phyloP scores from a whole-genome alignment of 1,140 invertebrate species.

The Melanaphis sacchari region DNA sequence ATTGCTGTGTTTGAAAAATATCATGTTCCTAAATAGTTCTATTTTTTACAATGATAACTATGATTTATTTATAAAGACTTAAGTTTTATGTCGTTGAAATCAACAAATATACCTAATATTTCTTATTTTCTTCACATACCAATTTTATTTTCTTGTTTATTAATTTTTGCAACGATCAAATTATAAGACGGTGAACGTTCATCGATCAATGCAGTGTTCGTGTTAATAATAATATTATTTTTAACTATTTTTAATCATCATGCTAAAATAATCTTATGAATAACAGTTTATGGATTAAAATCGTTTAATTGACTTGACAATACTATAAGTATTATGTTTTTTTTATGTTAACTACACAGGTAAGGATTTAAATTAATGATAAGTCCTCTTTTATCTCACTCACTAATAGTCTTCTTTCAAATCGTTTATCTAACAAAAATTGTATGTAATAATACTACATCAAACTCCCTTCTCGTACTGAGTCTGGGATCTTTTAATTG shows the following conservation, averaged over 20 bases:
- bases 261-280: background rate
- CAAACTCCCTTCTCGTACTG: too few relatives aligned
- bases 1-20: background rate
- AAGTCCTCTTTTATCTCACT: too few relatives aligned
- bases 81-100: background rate
- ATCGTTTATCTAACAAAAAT: too few relatives aligned
- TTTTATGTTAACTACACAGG: background rate
- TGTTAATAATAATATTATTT: background rate
- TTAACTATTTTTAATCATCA: background rate
- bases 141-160: background rate
- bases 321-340: background rate
- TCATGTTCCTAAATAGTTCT: background rate
- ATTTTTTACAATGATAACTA: background rate
- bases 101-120: background rate
- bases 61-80: background rate
- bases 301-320: background rate
- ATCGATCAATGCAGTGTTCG: too few relatives aligned
- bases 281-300: background rate
- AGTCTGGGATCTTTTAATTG: too few relatives aligned
- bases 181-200: background rate
- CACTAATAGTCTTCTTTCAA: too few relatives aligned
- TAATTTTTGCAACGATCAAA: background rate
- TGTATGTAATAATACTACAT: too few relatives aligned
- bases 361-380: too few relatives aligned
- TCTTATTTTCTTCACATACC: background rate